A percentile compares a stretch with the other conserved stretches of the same genome.
Conservation (phyloP, 2,797 vertebrate species). For the Cetoscarus ocellatus region DNA sequence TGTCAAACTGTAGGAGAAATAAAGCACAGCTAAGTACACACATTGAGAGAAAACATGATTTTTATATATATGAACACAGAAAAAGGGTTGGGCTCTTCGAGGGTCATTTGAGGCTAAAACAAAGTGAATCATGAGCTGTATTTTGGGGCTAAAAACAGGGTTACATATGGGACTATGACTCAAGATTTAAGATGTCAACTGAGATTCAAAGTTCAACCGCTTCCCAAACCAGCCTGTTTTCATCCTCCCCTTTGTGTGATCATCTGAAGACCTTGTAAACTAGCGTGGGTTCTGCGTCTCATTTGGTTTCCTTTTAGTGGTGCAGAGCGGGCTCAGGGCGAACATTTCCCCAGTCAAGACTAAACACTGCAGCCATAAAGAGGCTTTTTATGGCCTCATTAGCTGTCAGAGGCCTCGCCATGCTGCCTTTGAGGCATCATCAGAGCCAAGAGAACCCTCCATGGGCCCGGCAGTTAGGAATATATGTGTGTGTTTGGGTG, state of each 20-base stretch:
- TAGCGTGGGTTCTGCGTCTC: constrained; percentile 56
- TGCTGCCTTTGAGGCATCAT: constrained; percentile 80
- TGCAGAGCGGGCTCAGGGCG: constrained; percentile 66
- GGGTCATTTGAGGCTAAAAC: constrained; percentile 24
- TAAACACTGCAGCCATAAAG: constrained; percentile 80
- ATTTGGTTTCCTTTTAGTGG: constrained; percentile 68
- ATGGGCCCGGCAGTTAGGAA: constrained; percentile 53
- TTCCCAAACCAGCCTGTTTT: constrained; percentile 44
- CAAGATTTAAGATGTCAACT: constrained; percentile 18
- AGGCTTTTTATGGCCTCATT: constrained; percentile 83
- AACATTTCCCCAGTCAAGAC: constrained; percentile 78
- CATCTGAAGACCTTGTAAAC: constrained; percentile 67
- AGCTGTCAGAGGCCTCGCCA: constrained; percentile 76
- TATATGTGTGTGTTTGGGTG: constrained; percentile 9
- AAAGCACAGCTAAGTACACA: constrained; percentile 65
- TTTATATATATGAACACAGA: background rate
- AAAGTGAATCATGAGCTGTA: constrained; percentile 33
- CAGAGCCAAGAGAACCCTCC: constrained; percentile 70
- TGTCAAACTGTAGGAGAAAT: constrained; percentile 94
- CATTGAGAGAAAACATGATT: constrained; percentile 21
- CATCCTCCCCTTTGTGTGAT: constrained; percentile 45
- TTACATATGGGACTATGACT: constrained; percentile 22
- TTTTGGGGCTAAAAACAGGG: constrained; percentile 19
- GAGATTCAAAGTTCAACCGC: constrained; percentile 28
- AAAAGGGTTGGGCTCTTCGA: constrained; percentile 5